phyloP scores from a whole-genome alignment of 2,113 vertebrate species.

The Lontra canadensis region DNA sequence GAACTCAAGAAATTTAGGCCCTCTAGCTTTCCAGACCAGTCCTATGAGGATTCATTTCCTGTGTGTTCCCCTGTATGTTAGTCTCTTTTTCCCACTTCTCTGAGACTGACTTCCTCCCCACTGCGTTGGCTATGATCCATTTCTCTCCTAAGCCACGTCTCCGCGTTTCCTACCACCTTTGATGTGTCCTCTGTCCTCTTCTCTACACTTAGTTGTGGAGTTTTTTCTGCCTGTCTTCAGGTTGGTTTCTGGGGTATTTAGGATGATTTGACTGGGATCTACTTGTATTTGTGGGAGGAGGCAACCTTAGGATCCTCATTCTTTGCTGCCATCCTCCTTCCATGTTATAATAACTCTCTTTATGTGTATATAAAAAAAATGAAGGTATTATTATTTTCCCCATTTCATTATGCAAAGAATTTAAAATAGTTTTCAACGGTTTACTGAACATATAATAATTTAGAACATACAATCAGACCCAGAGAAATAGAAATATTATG shows the following conservation, averaged over 20 bases:
- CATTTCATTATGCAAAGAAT: background rate
- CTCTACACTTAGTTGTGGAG: background rate
- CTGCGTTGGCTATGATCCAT: background rate
- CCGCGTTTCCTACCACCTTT: background rate
- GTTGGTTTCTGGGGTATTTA: background rate
- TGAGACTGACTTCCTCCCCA: background rate
- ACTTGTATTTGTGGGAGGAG: background rate
- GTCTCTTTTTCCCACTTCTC: background rate
- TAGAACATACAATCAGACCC: background rate
- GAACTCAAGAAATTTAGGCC: background rate
- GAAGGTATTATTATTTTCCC: background rate
- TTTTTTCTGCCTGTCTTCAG: background rate
- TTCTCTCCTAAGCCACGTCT: background rate
- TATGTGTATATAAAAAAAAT: background rate
- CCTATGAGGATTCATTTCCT: background rate
- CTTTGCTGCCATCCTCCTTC: background rate
- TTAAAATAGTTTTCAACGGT: slow-evolving; percentile 15
- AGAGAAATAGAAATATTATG: background rate
- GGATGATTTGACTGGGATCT: background rate
- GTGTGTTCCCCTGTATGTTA: background rate
- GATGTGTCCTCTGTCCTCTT: background rate
- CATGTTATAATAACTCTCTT: background rate
- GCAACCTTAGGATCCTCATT: background rate
- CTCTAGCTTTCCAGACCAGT: background rate
- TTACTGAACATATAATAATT: background rate